Evolutionary conservation across 2,113 vertebrate genomes (phyloP).

Genomic region (Erpornis zantholeuca): DNA sequence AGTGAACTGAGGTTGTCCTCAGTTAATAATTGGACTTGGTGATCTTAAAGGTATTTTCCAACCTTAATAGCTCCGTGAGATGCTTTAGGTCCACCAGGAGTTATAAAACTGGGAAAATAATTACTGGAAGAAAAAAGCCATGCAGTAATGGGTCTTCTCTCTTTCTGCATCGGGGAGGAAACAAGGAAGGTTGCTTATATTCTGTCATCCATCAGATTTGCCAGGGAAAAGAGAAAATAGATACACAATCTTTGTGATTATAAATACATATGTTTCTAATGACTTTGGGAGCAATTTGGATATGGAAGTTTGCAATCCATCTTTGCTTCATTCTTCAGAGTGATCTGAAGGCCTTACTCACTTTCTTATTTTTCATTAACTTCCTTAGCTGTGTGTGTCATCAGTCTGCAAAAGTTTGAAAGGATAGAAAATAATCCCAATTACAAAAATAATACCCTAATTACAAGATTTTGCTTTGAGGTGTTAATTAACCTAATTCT

Average conservation of each 20-base stretch:
- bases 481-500: constrained; percentile 32
- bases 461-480: constrained; percentile 35
- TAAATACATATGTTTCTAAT: neutral
- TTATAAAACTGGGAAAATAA: neutral
- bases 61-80: neutral
- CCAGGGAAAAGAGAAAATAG: neutral
- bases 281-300: neutral
- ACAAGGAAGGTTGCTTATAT: neutral
- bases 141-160: neutral
- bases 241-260: neutral
- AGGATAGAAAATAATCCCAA: neutral
- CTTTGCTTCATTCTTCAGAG: neutral
- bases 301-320: neutral
- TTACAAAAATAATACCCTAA: constrained; percentile 1
- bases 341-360: neutral
- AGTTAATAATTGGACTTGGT: neutral
- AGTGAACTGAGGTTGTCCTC: accelerated
- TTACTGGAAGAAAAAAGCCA: neutral
- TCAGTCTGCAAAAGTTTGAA: neutral
- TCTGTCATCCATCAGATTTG: neutral
- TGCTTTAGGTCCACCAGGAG: neutral
- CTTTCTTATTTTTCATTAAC: neutral
- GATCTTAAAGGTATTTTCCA: neutral
- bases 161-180: neutral
- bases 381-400: neutral